Evolutionary conservation across 2,113 vertebrate genomes (phyloP), one percentile per base, ranked within the genome.

Genomic region (Sturnus vulgaris): DNA sequence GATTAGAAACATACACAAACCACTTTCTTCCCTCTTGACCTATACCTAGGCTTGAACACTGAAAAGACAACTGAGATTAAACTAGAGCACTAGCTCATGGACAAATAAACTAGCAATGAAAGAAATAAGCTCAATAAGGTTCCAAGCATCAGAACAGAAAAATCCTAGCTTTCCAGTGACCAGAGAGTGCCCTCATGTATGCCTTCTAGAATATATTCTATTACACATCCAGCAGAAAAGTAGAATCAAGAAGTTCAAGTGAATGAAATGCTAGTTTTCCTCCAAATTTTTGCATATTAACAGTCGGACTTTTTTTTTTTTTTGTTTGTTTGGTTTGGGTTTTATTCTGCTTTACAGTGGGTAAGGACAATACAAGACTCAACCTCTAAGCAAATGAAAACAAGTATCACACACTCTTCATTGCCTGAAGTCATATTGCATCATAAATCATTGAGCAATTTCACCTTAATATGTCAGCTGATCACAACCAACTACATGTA

Each of bases 1-100:
- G 1, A 37, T 37, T 85, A 52, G 20, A 65, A 72, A 55, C 3
- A 20, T 1, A 40, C 2, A 33, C 1, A 1, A 47, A 12, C 4
- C n/a, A 44, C 55, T 37, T 88, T 70, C 84, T 71, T 6, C 5
- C 22, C 16, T 61, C 42, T 33, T 93, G 52, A 80, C 0, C 2
- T 27, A 35, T 3, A 44, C 9, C 31, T 35, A 71, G 25, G 9
- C 17, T 53, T 42, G 7, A 47, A 11, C 49, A 82, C 25, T 68
- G 25, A 55, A 42, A 66, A 40, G n/a, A 50, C 12, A 76, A 40
- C 8, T 50, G 25, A 79, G 20, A 66, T 52, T 70, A 47, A 82
- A 46, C 20, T 42, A 59, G 39, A 72, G 71, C 23, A 52, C 10
- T 27, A 52, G 33, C 30, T 86, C 12, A 23, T 0, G 1, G 35